phyloP scores from a whole-genome alignment of 2,888 invertebrate genomes.

The Chouioia cunea region DNA sequence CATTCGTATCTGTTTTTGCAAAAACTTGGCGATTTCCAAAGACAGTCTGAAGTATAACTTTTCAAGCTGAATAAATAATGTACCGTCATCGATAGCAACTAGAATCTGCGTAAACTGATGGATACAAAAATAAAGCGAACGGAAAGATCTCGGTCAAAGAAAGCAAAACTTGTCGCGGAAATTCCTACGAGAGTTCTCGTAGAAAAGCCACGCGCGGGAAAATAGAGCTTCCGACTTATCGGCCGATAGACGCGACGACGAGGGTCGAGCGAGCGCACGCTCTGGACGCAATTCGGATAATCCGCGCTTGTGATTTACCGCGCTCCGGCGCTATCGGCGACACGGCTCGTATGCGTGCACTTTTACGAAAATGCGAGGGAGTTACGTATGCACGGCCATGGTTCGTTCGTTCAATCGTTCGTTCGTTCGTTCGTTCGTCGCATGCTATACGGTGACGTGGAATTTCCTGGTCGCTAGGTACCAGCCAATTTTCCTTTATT shows the following conservation, averaged over 20 bases:
- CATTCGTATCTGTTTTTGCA: no score
- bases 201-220: background rate
- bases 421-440: background rate
- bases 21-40: no score
- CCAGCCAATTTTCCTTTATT: background rate
- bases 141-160: no score
- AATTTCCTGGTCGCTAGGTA: background rate
- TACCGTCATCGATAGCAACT: no score
- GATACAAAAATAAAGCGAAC: no score
- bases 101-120: no score
- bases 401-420: no score
- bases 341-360: slow-evolving; percentile 9
- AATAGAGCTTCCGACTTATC: slow-evolving; percentile 14
- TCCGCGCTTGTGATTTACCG: slow-evolving; percentile 45
- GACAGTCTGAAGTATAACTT: no score
- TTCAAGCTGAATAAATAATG: no score
- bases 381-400: slow-evolving; percentile 28
- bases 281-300: slow-evolving; percentile 50
- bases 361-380: slow-evolving; percentile 22
- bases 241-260: background rate
- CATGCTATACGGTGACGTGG: background rate
- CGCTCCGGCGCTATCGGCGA: background rate
- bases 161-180: no score
- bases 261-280: slow-evolving; percentile 6
- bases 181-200: background rate